Evolutionary conservation across 2,113 vertebrate genomes (phyloP).

Genomic region (Pelodiscus sinensis): DNA sequence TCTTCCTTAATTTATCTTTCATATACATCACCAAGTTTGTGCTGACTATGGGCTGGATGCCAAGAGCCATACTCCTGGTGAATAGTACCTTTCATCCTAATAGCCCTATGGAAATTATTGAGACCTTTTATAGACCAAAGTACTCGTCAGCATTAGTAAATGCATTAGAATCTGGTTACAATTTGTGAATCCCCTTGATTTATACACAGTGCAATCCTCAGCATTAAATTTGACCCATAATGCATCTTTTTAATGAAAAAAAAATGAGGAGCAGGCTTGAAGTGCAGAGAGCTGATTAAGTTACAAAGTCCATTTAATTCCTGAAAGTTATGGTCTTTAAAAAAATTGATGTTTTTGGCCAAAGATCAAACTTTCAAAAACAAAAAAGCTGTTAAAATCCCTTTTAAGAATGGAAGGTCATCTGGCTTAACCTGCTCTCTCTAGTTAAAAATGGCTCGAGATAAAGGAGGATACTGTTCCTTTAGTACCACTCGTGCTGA

Average conservation of each 20-base stretch:
- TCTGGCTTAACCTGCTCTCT: conserved; percentile 13
- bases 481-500: background rate
- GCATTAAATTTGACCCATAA: background rate
- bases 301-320: background rate
- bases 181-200: background rate
- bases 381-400: conserved; percentile 14
- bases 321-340: background rate
- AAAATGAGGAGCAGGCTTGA: background rate
- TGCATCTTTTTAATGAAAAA: background rate
- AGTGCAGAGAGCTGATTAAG: background rate
- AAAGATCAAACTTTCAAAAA: background rate
- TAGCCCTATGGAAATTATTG: background rate
- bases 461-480: conserved; percentile 4
- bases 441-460: conserved; percentile 7
- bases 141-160: background rate
- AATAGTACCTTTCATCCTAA: background rate
- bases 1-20: background rate
- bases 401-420: background rate
- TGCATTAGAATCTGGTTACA: background rate
- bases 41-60: background rate
- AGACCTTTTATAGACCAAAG: background rate
- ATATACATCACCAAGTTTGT: background rate
- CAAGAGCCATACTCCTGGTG: background rate
- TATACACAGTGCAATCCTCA: background rate
- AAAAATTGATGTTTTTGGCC: background rate